Evolutionary conservation across 2,113 vertebrate genomes (phyloP).

Genomic region (Calidris pygmaea): DNA sequence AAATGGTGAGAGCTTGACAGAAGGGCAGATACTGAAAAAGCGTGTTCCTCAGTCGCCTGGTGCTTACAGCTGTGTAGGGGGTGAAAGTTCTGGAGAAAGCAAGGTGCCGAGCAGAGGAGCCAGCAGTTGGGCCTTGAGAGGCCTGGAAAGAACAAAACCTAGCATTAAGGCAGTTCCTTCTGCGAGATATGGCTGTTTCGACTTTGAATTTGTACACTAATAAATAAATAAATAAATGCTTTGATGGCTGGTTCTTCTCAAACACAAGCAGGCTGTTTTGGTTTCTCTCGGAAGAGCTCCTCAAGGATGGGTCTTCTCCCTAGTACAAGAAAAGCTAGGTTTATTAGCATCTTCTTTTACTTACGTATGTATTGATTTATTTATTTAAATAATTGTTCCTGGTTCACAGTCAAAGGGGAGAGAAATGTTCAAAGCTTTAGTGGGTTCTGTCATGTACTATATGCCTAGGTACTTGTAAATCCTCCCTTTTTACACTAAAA

Average conservation of each 20-base stretch:
- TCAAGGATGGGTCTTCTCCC: neutral
- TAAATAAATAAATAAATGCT: neutral
- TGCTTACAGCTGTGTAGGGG: neutral
- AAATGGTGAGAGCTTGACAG: neutral
- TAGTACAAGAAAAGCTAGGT: neutral
- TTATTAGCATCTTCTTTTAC: neutral
- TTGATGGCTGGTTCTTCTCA: neutral
- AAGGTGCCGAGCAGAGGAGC: neutral
- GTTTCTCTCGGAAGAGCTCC: neutral
- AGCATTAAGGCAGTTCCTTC: neutral
- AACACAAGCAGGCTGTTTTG: neutral
- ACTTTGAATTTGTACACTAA: neutral
- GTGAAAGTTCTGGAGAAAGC: neutral
- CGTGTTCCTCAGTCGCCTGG: fast-evolving
- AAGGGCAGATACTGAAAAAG: neutral
- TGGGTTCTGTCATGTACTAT: neutral
- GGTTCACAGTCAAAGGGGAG: neutral
- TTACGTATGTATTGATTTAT: neutral
- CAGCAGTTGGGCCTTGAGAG: neutral
- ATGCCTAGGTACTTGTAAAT: neutral
- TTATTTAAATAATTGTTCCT: neutral
- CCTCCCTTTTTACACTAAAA: neutral
- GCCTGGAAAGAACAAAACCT: neutral
- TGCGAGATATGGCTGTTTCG: neutral
- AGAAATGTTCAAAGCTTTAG: neutral